These are phyloP conservation scores for Mesitornis unicolor DNA, from an alignment of 2,113 vertebrate species.

Conservation along the genomic window DNA sequence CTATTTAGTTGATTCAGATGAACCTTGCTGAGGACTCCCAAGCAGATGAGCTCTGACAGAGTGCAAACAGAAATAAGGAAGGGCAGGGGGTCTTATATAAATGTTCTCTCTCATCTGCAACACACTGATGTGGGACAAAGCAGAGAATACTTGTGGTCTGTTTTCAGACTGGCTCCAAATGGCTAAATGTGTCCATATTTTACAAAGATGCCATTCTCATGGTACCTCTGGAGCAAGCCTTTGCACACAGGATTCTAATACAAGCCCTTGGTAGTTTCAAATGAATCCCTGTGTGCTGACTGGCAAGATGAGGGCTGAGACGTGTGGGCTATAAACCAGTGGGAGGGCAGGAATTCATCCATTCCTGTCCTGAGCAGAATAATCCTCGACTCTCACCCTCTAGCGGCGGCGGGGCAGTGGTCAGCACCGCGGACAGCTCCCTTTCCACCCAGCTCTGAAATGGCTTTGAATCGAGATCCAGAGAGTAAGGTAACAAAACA, in stretches of 20 bases:
- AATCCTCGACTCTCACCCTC: fast-evolving
- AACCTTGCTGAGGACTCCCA: not conserved
- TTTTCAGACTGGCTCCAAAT: not conserved
- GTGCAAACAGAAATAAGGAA: not conserved
- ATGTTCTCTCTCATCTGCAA: fast-evolving
- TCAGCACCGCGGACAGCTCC: not conserved
- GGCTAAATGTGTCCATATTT: not conserved
- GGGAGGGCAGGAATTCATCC: not conserved
- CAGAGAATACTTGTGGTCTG: fast-evolving
- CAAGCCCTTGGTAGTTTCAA: not conserved
- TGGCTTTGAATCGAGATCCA: not conserved
- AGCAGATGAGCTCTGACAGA: not conserved
- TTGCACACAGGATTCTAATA: not conserved
- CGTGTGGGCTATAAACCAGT: not conserved
- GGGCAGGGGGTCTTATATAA: not conserved
- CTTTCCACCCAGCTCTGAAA: too few species aligned
- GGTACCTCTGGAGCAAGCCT: not conserved
- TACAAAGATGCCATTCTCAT: fast-evolving
- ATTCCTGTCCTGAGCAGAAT: fast-evolving
- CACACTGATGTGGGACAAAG: fast-evolving
- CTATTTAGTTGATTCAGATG: not conserved
- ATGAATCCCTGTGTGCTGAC: fast-evolving
- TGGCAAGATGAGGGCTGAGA: not conserved
- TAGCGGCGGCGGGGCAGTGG: fast-evolving
- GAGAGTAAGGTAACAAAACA: not conserved